Evolutionary conservation across 2,888 invertebrate species (phyloP).

Genomic region (Latheticus oryzae): DNA sequence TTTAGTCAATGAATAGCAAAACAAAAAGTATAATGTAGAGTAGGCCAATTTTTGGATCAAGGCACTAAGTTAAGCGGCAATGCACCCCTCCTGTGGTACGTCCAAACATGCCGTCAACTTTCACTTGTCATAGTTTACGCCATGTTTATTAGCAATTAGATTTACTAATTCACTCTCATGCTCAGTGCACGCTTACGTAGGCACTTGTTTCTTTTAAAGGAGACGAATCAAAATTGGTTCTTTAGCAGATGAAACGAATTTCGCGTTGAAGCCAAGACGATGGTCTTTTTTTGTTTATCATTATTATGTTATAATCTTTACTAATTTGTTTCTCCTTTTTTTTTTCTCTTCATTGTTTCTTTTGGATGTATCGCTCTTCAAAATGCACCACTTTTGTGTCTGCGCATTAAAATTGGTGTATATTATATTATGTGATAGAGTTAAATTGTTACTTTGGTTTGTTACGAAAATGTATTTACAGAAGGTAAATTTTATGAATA

Average conservation of each 20-base stretch:
- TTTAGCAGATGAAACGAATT: constrained; percentile 23
- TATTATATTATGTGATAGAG: constrained; percentile 59
- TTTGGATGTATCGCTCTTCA: constrained; percentile 33
- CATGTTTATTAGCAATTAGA: constrained; percentile 61
- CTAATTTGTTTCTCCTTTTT: constrained; percentile 7
- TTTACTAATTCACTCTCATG: constrained; percentile 51
- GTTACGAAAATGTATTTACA: constrained; percentile 55
- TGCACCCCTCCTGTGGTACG: constrained; percentile 66
- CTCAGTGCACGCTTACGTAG: constrained; percentile 58
- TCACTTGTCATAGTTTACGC: constrained; percentile 38
- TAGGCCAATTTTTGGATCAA: constrained; percentile 58
- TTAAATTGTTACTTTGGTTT: constrained; percentile 59
- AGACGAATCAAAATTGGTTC: constrained; percentile 45
- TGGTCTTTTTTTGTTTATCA: constrained; percentile 6
- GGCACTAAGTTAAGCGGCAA: constrained; percentile 65
- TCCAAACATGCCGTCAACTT: constrained; percentile 56
- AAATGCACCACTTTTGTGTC: constrained; percentile 44
- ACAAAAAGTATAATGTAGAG: constrained; percentile 48
- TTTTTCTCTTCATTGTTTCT: constrained; percentile 16
- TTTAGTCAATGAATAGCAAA: constrained; percentile 45
- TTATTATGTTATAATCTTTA: constrained; percentile 2
- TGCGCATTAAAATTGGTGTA: constrained; percentile 49
- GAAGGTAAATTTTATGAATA: constrained; percentile 56
- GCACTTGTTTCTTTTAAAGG: constrained; percentile 49
- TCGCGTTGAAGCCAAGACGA: constrained; percentile 8